Evolutionary conservation across 2,113 vertebrate genomes (phyloP).

Genomic region (Scalopus aquaticus): DNA sequence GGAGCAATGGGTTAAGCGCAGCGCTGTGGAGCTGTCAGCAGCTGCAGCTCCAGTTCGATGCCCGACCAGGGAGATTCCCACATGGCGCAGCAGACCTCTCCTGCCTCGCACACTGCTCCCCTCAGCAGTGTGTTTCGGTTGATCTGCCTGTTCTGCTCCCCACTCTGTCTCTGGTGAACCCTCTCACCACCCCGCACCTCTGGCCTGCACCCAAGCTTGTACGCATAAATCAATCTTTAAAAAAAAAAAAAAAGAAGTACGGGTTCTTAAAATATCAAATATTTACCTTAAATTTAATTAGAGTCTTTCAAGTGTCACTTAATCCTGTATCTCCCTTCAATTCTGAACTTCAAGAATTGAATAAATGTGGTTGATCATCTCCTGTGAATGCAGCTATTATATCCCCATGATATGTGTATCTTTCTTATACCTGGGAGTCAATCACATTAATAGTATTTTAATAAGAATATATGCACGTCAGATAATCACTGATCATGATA

Average conservation of each 20-base stretch:
- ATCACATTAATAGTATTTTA: constrained; percentile 46
- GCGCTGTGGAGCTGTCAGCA: too few relatives aligned
- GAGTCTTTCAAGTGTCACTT: neutral
- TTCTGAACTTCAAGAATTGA: neutral
- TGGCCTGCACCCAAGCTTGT: too few relatives aligned
- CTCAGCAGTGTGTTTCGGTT: too few relatives aligned
- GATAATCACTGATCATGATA: constrained; percentile 37
- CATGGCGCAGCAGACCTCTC: too few relatives aligned
- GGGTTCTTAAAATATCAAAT: neutral
- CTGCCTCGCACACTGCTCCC: too few relatives aligned
- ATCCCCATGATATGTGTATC: neutral
- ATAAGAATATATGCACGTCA: constrained; percentile 63
- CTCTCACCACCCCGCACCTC: too few relatives aligned
- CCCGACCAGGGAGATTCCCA: too few relatives aligned
- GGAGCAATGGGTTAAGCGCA: too few relatives aligned
- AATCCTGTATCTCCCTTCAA: constrained; percentile 43
- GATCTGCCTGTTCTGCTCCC: too few relatives aligned
- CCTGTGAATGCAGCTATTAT: constrained; percentile 47
- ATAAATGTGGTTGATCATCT: constrained; percentile 8
- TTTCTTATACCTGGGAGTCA: constrained; percentile 12
- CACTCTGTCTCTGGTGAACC: too few relatives aligned
- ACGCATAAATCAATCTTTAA: too few relatives aligned
- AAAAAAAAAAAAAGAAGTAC: neutral
- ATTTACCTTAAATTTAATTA: constrained; percentile 41
- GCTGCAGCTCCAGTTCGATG: too few relatives aligned